Conservation (phyloP, 1,140 invertebrate species). For the Belonocnema kinseyi region DNA sequence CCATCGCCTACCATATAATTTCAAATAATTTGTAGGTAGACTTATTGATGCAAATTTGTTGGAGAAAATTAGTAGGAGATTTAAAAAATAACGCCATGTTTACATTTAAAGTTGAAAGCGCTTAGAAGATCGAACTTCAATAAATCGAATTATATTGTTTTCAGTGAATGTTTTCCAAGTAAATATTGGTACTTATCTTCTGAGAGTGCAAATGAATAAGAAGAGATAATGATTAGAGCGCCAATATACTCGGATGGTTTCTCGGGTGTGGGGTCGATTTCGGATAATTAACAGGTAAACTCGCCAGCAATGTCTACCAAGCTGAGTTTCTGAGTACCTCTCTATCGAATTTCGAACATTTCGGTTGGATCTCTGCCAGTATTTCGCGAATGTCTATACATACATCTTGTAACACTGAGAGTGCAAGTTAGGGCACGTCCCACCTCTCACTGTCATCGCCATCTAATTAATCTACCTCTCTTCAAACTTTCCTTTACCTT, state of each 20-base stretch:
- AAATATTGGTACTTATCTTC: no score
- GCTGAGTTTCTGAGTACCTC: slow-evolving; percentile 26
- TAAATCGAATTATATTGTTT: no score
- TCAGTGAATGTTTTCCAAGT: no score
- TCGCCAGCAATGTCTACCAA: slow-evolving; percentile 9
- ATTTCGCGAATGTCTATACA: slow-evolving; percentile 12
- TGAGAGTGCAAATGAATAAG: not conserved
- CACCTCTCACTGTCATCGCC: slow-evolving; percentile 17
- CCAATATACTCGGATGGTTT: not conserved
- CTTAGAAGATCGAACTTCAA: no score
- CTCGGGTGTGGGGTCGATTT: not conserved
- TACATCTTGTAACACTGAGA: slow-evolving; percentile 7
- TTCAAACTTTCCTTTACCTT: not conserved
- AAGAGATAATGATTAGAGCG: not conserved
- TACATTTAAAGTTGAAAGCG: no score
- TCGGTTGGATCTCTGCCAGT: slow-evolving; percentile 16
- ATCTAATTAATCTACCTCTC: slow-evolving; percentile 23
- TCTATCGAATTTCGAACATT: slow-evolving; percentile 1
- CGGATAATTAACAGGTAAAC: slow-evolving; percentile 17
- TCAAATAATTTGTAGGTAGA: no score
- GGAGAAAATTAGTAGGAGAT: no score
- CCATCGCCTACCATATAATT: no score
- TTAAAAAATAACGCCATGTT: no score
- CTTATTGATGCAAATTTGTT: no score
- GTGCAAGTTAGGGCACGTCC: slow-evolving; percentile 1